Evolutionary conservation across 2,113 vertebrate species (phyloP).

Genomic region (Corythoichthys intestinalis): DNA sequence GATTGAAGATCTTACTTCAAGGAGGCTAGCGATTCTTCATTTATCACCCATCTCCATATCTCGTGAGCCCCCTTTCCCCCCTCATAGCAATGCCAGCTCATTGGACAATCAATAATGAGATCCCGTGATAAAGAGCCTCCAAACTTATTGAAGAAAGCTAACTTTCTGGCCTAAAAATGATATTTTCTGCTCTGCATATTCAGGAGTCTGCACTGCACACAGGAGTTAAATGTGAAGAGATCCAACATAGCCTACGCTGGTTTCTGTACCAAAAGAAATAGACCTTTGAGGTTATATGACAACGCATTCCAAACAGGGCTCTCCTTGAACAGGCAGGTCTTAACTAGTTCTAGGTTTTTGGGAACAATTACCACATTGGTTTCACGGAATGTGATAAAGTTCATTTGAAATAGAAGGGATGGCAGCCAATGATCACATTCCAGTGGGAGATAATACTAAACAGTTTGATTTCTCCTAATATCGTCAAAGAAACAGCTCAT

Average conservation of each 20-base stretch:
- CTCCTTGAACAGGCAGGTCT: no score
- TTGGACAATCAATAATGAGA: slow-evolving; percentile 33
- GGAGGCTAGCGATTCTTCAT: neutral
- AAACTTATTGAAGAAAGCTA: slow-evolving; percentile 6
- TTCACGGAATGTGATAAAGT: no score
- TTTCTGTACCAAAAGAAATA: no score
- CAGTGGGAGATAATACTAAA: no score
- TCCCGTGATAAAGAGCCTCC: slow-evolving; percentile 21
- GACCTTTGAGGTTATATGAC: no score
- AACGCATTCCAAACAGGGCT: no score
- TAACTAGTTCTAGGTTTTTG: no score
- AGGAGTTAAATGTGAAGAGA: neutral
- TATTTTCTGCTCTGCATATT: neutral
- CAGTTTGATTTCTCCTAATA: neutral
- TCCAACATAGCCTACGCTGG: no score
- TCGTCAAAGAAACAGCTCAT: neutral
- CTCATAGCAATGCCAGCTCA: slow-evolving; percentile 24
- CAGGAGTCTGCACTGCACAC: neutral
- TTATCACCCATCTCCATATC: slow-evolving; percentile 17
- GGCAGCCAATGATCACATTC: no score
- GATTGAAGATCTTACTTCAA: slow-evolving; percentile 15
- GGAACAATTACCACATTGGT: neutral
- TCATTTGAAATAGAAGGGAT: no score
- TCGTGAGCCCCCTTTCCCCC: neutral
- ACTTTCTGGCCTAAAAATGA: neutral